These are phyloP conservation scores for Drosophila dunni DNA, from an alignment of 1,140 invertebrate genomes.

Conservation along the genomic window DNA sequence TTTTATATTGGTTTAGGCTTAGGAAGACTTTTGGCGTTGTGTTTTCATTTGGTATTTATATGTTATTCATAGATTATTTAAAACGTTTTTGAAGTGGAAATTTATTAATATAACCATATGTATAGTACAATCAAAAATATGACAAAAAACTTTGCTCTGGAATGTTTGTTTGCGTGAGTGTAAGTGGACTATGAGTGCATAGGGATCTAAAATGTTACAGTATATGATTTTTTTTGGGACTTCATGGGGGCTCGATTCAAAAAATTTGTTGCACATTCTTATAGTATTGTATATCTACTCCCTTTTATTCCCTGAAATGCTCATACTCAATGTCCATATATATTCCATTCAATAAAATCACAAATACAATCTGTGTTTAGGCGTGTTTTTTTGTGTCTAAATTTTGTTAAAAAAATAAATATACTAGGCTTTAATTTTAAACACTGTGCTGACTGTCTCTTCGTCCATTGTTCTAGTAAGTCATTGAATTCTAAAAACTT, in stretches of 20 bases:
- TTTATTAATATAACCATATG: constrained; percentile 41
- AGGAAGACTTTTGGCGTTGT: constrained; percentile 82
- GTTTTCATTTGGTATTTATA: constrained; percentile 66
- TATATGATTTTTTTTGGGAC: not conserved
- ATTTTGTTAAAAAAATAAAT: constrained; percentile 59
- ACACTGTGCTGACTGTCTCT: constrained; percentile 9
- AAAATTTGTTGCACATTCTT: not conserved
- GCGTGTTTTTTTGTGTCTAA: constrained; percentile 49
- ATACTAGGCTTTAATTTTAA: constrained; percentile 56
- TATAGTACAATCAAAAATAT: constrained; percentile 48
- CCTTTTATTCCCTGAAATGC: constrained; percentile 18
- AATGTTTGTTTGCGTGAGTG: constrained; percentile 64
- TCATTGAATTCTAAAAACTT: constrained; percentile 58
- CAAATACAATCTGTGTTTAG: constrained; percentile 67
- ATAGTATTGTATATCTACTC: not conserved
- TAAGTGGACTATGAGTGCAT: constrained; percentile 17
- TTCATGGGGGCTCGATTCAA: not conserved
- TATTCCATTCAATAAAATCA: constrained; percentile 63
- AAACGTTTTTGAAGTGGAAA: constrained; percentile 43
- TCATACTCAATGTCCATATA: constrained; percentile 40
- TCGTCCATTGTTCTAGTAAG: constrained; percentile 24
- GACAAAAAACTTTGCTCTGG: constrained; percentile 75
- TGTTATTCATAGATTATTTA: constrained; percentile 47
- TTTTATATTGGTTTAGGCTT: constrained; percentile 62
- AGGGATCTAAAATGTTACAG: not conserved